Base-by-base conservation (phyloP, 2,113 vertebrate genomes). In the Mobula hypostoma region DNA sequence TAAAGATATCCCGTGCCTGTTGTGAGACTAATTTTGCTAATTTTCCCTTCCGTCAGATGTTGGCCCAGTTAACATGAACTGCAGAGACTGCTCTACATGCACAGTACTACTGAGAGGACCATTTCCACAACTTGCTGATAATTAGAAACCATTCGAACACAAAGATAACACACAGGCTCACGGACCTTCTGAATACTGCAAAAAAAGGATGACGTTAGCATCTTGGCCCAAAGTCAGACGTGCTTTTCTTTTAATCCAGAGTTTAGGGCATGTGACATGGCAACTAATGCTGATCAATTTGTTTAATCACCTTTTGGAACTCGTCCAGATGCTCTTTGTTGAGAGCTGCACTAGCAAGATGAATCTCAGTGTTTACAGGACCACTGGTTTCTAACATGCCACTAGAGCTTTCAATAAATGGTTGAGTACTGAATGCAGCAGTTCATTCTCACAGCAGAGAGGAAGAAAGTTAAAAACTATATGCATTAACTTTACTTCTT, bases 401-500 rank as follows among this genome's bases (percentile, higher is more conserved):
- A 97, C 97, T 97, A 98, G 98, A 98, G 97, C 96, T 97, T 99
- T 99, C 98, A 96, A 97, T 98, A 99, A 99, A 98, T 97, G 97
- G 98, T 97, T 97, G 97, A 98, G 98, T 98, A 98, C 98, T 97
- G 98, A 99, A 98, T 98, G 98, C 97, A 98, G 98, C 98, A 98
- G 98, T 98, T 98, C 97, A 97, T 98, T 98, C 98, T 98, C 97
- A 96, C 97, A 97, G 97, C 97, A 97, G 97, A 97, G 97, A 97
- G 97, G 97, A 97, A 98, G 98, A 98, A 98, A 98, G 98, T 98
- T 99, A 98, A 99, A 98, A 99, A 98, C 98, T 98, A 98, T 98
- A 97, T 98, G 98, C 98, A 99, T 99, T 99, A 98, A 99, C 98
- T 98, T 98, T 98, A 98, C 97, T 98, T 98, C 98, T 98, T 98